Evolutionary conservation across 1,140 invertebrate genomes (phyloP).

Genomic region (Lanistes nyassanus): DNA sequence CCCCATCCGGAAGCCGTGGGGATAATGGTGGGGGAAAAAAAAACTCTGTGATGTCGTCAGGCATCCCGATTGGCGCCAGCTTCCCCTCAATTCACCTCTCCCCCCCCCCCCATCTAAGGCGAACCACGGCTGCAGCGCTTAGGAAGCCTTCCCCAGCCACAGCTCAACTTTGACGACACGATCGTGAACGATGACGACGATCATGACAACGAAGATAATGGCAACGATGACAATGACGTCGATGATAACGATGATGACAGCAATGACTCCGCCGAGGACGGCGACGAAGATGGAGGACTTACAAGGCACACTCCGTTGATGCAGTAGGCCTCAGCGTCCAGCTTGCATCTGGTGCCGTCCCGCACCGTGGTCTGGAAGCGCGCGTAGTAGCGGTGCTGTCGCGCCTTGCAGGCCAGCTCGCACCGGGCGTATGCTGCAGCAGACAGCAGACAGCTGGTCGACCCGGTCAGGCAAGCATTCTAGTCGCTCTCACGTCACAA

Average conservation of each 20-base stretch:
- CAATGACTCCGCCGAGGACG: not conserved
- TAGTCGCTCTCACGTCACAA: no score
- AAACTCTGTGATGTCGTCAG: no score
- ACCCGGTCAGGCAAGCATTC: no score
- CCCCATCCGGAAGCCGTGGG: no score
- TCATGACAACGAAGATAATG: not conserved
- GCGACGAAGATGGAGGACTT: not conserved
- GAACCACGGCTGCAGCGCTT: no score
- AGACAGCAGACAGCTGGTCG: not conserved
- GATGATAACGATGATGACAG: not conserved
- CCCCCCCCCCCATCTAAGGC: no score
- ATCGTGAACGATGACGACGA: not conserved
- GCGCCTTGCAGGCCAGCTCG: constrained; percentile 20
- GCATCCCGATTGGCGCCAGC: no score
- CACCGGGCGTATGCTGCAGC: constrained; percentile 9
- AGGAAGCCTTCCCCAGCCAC: no score
- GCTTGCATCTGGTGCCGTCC: constrained; percentile 17
- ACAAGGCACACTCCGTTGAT: constrained; percentile 13
- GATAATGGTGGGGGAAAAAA: no score
- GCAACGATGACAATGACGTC: not conserved
- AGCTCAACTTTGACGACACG: not conserved
- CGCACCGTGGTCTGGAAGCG: constrained; percentile 18
- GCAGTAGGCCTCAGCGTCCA: constrained; percentile 15
- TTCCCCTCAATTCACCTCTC: no score
- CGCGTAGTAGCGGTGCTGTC: constrained; percentile 11